Base-by-base conservation (phyloP, 1,140 invertebrate species). In the Zaprionus vittiger region DNA sequence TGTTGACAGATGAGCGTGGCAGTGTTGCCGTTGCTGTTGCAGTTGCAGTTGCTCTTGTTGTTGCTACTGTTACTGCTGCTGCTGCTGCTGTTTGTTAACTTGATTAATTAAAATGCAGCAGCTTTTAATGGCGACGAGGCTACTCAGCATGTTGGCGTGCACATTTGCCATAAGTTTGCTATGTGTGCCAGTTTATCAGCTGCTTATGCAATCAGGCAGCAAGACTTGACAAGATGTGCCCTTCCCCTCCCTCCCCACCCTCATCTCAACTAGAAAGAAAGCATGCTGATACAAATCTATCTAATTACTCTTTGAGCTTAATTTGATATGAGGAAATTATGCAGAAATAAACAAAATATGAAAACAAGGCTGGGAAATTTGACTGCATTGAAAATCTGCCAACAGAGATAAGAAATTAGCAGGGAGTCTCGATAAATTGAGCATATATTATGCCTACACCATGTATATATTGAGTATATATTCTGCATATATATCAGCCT, bases 101-200 rank as follows among this genome's bases (percentile, higher is more conserved):
- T 52, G 47, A 52, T 52, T 52, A 52, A 52, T 52, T 52, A 52
- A 52, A 52, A 52, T 52, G 47, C 47, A 67, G 64, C 56, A 66
- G 74, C 61, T 77, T 77, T 77, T 77, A 77, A 77, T 66, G 62
- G 74, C 72, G 57, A 44, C 24, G 54, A 52, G 31, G 31, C 62
- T 64, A 56, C 68, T 65, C 31, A 47, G n/a, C 41, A n/a, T 41
- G 38, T 17, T 76, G 20, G 73, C 73, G 69, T 76, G 73, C 73
- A 76, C 61, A 65, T 76, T 76, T 76, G 73, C 61, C 56, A 76
- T 76, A 65, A 77, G 70, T 77, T 73, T 67, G 70, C 73, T 66
- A 67, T 77, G 74, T 56, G 74, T 56, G 74, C 74, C 69, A 73
- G 69, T 77, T 77, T 73, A 72, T 77, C 69, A 73, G 74, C 69